Conservation (phyloP, 2,113 vertebrate species). For the Struthidea cinerea region DNA sequence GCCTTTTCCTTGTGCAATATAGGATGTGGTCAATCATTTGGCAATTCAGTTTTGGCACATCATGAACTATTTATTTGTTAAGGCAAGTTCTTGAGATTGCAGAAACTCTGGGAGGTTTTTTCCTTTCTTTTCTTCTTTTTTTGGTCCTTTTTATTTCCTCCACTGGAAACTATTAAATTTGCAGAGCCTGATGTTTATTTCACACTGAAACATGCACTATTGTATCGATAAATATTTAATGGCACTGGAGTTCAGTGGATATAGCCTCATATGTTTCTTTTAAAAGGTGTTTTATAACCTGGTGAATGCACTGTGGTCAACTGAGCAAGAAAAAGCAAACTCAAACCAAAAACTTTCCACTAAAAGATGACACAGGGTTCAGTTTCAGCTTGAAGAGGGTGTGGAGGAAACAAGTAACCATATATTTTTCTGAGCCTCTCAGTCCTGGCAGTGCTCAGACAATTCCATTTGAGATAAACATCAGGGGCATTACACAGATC, state of each 20-base stretch:
- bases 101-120: conserved; percentile 43
- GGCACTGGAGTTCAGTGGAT: conserved; percentile 30
- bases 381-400: conserved; percentile 49
- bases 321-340: not conserved
- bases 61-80: conserved; percentile 74
- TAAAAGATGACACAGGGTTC: conserved; percentile 51
- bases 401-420: conserved; percentile 25
- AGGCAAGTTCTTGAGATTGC: conserved; percentile 41
- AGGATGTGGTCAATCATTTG: conserved; percentile 76
- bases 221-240: conserved; percentile 74
- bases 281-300: conserved; percentile 69
- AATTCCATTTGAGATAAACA: conserved; percentile 51
- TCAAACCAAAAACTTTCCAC: conserved; percentile 20
- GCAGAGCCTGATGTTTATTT: conserved; percentile 62
- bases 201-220: conserved; percentile 33
- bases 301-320: conserved; percentile 21
- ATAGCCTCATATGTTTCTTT: conserved; percentile 55
- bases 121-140: not conserved
- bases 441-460: conserved; percentile 20
- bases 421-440: conserved; percentile 35
- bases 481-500: not conserved
- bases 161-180: conserved; percentile 68
- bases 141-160: not conserved
- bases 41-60: conserved; percentile 73
- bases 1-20: conserved; percentile 51